These are phyloP conservation scores for Columba livia DNA, from an alignment of 2,113 vertebrate genomes.

Conservation along the genomic window DNA sequence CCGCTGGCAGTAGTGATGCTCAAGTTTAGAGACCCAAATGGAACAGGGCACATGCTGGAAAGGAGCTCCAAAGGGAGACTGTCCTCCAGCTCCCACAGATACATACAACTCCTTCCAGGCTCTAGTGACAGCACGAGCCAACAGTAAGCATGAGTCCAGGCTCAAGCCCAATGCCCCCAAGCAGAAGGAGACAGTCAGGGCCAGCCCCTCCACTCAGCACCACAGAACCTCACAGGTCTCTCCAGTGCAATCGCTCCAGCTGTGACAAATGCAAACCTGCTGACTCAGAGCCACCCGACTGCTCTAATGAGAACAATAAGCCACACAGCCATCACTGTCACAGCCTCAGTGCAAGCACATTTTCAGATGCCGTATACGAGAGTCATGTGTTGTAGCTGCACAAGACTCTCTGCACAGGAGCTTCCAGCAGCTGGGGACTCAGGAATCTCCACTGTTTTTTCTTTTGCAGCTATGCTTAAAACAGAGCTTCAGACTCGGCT, in stretches of 20 bases:
- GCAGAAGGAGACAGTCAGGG: background rate
- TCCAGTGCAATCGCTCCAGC: background rate
- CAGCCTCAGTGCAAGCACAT: background rate
- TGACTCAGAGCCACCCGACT: conserved; percentile 40
- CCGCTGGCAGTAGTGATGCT: background rate
- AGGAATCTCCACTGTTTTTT: background rate
- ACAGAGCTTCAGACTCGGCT: background rate
- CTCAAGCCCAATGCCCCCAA: fast-evolving
- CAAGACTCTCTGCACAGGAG: background rate
- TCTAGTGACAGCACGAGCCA: background rate
- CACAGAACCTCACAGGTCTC: background rate
- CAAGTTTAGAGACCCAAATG: fast-evolving
- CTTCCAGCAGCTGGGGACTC: background rate
- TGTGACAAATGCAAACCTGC: conserved; percentile 23
- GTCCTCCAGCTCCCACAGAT: background rate
- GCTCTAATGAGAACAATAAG: conserved; percentile 45
- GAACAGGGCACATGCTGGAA: background rate
- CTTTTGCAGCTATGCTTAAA: background rate
- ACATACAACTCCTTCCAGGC: background rate
- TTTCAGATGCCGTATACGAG: background rate
- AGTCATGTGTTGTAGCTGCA: background rate
- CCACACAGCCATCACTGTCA: background rate
- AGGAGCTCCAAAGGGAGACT: background rate
- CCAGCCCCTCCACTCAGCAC: background rate
- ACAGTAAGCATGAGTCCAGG: fast-evolving